A percentile compares a stretch with the other conserved stretches of the same genome.
These are phyloP conservation scores for Cyanoramphus novaezelandiae DNA, from an alignment of 2,113 vertebrate species.

Conservation along the genomic window DNA sequence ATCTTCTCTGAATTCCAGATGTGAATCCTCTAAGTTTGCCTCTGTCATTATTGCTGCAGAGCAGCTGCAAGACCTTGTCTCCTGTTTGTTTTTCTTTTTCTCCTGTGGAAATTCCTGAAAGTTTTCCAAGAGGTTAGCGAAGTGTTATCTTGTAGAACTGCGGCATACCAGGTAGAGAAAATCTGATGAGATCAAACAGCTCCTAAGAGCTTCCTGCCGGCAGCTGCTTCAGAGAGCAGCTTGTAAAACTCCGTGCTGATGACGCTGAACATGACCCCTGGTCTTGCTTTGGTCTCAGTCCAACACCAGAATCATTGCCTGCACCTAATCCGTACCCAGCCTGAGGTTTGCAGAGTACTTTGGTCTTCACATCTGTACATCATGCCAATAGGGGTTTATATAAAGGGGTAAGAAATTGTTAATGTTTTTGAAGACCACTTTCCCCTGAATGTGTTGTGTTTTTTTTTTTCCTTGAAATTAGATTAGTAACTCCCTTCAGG, in stretches of 20 bases:
- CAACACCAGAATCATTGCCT: background rate
- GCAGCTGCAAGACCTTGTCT: background rate
- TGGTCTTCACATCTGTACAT: background rate
- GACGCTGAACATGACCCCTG: background rate
- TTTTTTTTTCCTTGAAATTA: background rate
- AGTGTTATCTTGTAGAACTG: background rate
- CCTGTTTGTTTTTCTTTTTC: background rate
- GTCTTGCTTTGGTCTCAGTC: background rate
- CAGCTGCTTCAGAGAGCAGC: background rate
- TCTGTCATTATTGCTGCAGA: background rate
- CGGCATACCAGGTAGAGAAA: background rate
- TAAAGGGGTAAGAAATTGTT: background rate
- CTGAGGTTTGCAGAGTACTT: background rate
- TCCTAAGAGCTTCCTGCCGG: background rate
- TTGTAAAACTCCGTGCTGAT: background rate
- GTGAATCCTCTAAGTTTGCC: background rate
- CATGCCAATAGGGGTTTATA: background rate
- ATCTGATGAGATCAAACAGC: background rate
- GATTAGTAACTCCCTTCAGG: background rate
- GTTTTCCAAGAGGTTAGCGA: background rate
- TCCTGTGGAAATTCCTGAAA: constrained; percentile 9
- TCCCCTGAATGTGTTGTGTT: accelerated
- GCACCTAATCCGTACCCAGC: background rate
- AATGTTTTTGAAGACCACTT: background rate
- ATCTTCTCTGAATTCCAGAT: background rate